A percentile compares a stretch with the other conserved stretches of the same genome.
Conservation (phyloP, 92 coral and sea anemone genomes). For the Pocillopora meandrina region DNA sequence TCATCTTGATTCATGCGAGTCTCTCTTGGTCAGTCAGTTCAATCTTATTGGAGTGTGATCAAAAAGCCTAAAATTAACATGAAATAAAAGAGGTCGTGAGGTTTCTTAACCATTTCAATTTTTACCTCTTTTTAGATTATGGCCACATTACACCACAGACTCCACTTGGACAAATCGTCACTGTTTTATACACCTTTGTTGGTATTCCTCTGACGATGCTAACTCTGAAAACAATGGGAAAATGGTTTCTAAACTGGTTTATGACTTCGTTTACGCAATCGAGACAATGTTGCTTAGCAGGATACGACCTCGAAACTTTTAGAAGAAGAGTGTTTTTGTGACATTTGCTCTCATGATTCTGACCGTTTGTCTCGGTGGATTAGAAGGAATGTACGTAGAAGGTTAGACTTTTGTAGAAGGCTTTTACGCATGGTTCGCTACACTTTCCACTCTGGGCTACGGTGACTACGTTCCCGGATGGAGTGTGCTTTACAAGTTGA, state of each 20-base stretch:
- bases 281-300: not conserved
- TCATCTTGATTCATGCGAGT: no score
- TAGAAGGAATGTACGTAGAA: not conserved
- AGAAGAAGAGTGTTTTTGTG: not conserved
- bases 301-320: not conserved
- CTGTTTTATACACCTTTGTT: slow-evolving; percentile 29
- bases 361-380: not conserved
- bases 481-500: not conserved
- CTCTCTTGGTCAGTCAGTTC: no score
- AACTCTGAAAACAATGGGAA: slow-evolving; percentile 42
- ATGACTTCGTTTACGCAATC: not conserved
- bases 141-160: slow-evolving; percentile 28
- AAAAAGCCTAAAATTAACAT: no score
- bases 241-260: not conserved
- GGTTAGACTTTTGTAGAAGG: slow-evolving; percentile 16
- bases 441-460: slow-evolving; percentile 14
- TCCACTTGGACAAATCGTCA: slow-evolving; percentile 28
- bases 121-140: not conserved
- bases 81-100: no score
- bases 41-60: no score
- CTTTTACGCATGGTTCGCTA: slow-evolving; percentile 6
- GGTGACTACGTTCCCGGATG: slow-evolving; percentile 7
- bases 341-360: not conserved
- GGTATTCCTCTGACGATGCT: slow-evolving; percentile 48
- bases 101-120: no score